Conservation (phyloP, 2,113 vertebrate genomes). For the Daphoenositta chrysoptera region DNA sequence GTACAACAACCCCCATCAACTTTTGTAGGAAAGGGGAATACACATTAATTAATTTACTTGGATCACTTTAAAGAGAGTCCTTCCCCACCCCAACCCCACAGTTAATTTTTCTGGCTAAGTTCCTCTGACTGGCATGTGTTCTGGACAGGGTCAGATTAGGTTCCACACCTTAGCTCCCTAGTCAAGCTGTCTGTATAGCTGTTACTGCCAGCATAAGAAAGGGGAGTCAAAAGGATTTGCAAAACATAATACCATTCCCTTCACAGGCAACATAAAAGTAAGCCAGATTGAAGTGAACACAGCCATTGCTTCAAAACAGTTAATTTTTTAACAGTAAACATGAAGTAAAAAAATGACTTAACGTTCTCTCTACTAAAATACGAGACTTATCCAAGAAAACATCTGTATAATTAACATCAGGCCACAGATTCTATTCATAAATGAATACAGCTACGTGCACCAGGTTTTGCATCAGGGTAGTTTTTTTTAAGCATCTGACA, state of each 20-base stretch:
- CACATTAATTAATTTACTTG: neutral
- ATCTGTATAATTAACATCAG: neutral
- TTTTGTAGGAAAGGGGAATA: neutral
- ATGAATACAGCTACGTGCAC: neutral
- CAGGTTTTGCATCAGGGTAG: neutral
- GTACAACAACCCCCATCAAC: neutral
- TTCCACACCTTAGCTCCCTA: neutral
- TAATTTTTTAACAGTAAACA: neutral
- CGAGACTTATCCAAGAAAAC: neutral
- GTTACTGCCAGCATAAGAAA: neutral
- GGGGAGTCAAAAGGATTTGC: neutral
- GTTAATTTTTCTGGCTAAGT: neutral
- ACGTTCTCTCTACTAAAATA: neutral
- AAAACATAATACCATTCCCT: neutral
- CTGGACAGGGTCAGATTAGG: neutral
- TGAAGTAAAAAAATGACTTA: neutral
- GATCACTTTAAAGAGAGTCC: neutral
- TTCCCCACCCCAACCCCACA: neutral
- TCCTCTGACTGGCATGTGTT: neutral
- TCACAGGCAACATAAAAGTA: neutral
- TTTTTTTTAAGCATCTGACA: neutral
- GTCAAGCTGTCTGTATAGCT: neutral
- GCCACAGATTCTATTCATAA: neutral
- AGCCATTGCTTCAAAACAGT: neutral
- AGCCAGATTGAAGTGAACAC: neutral